phyloP scores from a whole-genome alignment of 2,888 invertebrate species.

The Boloria euphrosyne region DNA sequence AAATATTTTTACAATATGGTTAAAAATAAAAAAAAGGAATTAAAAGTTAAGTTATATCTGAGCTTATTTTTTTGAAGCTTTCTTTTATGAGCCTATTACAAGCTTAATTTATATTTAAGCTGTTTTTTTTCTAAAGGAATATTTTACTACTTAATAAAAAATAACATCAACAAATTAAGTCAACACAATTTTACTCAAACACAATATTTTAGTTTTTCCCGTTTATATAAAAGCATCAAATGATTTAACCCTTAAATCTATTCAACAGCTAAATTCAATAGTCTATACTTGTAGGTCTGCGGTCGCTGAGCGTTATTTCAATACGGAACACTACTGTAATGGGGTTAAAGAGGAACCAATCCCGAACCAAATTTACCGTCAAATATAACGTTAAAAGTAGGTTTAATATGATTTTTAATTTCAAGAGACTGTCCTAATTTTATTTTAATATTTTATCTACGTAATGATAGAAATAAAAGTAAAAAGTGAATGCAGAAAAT shows the following conservation, averaged over 20 bases:
- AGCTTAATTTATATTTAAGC: no score
- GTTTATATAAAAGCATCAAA: constrained; percentile 20
- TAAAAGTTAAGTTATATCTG: no score
- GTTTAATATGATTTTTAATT: not conserved
- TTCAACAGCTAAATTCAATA: constrained; percentile 22
- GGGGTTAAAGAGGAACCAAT: constrained; percentile 33
- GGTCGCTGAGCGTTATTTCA: constrained; percentile 30
- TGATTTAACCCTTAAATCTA: constrained; percentile 27
- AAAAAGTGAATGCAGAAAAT: no score
- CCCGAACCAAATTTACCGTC: constrained; percentile 30
- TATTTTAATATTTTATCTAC: not conserved
- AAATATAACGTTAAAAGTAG: constrained; percentile 23
- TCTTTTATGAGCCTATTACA: no score
- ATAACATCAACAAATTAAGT: no score
- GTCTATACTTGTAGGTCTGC: constrained; percentile 23
- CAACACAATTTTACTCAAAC: no score
- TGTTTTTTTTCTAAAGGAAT: no score
- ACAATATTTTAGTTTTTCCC: not conserved
- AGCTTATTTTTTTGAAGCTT: no score
- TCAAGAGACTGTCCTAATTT: not conserved
- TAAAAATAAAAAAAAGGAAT: no score
- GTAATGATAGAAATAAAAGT: no score
- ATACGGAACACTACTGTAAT: constrained; percentile 28
- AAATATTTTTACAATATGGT: no score
- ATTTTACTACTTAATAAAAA: no score